These are phyloP conservation scores for Hetaerina americana DNA, from an alignment of 1,140 invertebrate species.

Conservation along the genomic window DNA sequence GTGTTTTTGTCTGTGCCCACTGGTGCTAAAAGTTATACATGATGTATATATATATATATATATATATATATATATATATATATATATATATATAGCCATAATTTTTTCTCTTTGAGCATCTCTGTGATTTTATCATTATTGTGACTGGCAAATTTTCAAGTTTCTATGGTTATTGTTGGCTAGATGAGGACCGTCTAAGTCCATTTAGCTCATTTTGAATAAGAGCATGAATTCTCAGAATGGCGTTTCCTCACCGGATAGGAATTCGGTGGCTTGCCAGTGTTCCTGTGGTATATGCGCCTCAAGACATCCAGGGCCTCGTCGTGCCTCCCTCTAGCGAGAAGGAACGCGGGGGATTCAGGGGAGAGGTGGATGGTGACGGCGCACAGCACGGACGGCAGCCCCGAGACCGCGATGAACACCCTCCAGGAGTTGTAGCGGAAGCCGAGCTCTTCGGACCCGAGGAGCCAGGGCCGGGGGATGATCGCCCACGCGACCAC, in stretches of 20 bases:
- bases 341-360: constrained; percentile 83
- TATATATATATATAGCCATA: too few species aligned
- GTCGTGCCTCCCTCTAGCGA: constrained; percentile 59
- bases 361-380: constrained; percentile 68
- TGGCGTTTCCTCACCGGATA: constrained; percentile 56
- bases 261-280: constrained; percentile 50
- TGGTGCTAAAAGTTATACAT: too few species aligned
- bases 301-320: constrained; percentile 66
- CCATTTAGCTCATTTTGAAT: too few species aligned
- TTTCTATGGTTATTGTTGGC: too few species aligned
- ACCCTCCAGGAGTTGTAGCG: constrained; percentile 85
- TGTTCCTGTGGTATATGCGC: constrained; percentile 67
- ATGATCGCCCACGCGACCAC: constrained; percentile 65
- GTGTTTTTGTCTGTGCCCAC: too few species aligned
- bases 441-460: constrained; percentile 32
- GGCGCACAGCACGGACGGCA: constrained; percentile 74
- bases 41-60: too few species aligned
- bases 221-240: too few species aligned
- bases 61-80: too few species aligned
- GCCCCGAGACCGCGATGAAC: constrained; percentile 71
- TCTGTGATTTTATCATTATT: too few species aligned
- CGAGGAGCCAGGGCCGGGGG: constrained; percentile 33
- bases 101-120: too few species aligned
- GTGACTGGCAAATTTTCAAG: too few species aligned
- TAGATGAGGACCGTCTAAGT: too few species aligned